Conservation (phyloP, 2,797 vertebrate species). For the Trichosurus vulpecula region DNA sequence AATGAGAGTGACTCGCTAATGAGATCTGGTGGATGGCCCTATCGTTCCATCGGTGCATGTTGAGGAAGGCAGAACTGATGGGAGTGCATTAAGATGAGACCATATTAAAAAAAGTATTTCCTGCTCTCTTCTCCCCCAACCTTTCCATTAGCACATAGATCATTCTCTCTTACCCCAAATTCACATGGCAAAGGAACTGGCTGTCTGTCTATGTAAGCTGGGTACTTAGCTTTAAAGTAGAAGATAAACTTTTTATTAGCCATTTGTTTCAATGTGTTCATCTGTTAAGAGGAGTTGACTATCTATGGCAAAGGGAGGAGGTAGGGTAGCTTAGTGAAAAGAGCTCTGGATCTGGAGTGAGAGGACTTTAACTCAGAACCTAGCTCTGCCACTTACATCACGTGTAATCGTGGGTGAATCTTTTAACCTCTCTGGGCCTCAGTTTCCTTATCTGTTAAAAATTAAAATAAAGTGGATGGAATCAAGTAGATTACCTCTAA, state of each 20-base stretch:
- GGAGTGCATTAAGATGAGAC: slow-evolving; percentile 2
- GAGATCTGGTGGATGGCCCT: not conserved
- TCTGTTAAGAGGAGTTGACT: slow-evolving; percentile 20
- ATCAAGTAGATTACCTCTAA: not conserved
- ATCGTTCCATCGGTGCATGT: not conserved
- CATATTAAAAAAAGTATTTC: not conserved
- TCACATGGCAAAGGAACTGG: not conserved
- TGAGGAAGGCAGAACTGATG: not conserved
- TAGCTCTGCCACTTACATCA: not conserved
- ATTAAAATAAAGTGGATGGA: not conserved
- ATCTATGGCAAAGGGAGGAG: not conserved
- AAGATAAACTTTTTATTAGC: slow-evolving; percentile 12
- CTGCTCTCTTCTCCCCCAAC: not conserved
- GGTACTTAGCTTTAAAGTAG: not conserved
- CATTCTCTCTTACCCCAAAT: not conserved
- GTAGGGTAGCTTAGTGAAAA: not conserved
- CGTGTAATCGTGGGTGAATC: not conserved
- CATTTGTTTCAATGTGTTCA: not conserved
- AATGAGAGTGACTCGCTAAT: not conserved
- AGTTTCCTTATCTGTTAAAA: not conserved
- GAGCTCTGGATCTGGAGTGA: not conserved
- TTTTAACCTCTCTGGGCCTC: not conserved
- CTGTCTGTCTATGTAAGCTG: not conserved
- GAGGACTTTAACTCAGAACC: not conserved
- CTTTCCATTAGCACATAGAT: slow-evolving; percentile 1